Conservation (phyloP, 2,113 vertebrate species). For the Lucifuga dentata region DNA sequence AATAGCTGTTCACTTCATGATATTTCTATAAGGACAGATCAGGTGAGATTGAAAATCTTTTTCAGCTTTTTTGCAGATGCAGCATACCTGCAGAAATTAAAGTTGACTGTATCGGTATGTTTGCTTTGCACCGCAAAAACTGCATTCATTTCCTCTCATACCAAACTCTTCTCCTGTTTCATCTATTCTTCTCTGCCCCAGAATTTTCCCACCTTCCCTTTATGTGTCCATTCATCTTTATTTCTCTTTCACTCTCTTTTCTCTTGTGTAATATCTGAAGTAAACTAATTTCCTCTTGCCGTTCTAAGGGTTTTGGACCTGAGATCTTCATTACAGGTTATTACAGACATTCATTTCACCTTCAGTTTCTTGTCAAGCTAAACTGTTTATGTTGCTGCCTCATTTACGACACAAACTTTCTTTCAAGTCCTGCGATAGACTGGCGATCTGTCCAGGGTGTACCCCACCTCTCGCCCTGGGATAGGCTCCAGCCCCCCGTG, state of each 20-base stretch:
- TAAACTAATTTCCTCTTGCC: slow-evolving; percentile 53
- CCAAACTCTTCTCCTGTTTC: slow-evolving; percentile 2
- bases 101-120: slow-evolving; percentile 16
- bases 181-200: slow-evolving; percentile 19
- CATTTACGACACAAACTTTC: slow-evolving; percentile 16
- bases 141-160: slow-evolving; percentile 18
- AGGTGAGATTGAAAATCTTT: slow-evolving; percentile 15
- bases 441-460: too few species aligned
- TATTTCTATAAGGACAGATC: not conserved
- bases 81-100: not conserved
- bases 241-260: slow-evolving; percentile 26
- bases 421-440: too few species aligned
- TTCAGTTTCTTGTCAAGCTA: slow-evolving; percentile 32
- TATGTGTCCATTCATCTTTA: slow-evolving; percentile 57
- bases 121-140: slow-evolving; percentile 34
- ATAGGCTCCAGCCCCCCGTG: too few species aligned
- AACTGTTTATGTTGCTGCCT: slow-evolving; percentile 8
- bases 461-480: too few species aligned
- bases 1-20: too few species aligned
- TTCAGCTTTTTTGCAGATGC: slow-evolving; percentile 15
- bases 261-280: slow-evolving; percentile 34
- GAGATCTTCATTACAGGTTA: slow-evolving; percentile 54
- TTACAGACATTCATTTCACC: slow-evolving; percentile 64
- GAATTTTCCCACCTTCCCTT: slow-evolving; percentile 40
- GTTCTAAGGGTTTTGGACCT: slow-evolving; percentile 29